Evolutionary conservation across 2,113 vertebrate species (phyloP).

Genomic region (Poecile atricapillus): DNA sequence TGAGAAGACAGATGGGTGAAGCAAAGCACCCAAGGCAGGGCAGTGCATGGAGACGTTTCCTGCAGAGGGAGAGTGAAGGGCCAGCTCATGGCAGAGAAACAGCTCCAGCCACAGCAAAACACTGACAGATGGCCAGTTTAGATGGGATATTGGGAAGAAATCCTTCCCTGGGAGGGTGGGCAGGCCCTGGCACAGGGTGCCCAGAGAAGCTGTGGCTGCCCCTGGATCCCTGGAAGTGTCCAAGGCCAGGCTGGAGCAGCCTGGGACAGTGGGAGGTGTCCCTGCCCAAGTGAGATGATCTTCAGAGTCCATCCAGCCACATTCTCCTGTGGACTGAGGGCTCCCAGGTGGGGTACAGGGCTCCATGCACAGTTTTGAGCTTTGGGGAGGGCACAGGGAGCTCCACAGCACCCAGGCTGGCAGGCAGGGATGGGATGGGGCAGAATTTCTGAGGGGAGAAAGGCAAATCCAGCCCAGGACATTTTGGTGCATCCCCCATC

Average conservation of each 20-base stretch:
- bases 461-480: neutral
- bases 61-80: fast-evolving
- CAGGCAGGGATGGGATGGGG: neutral
- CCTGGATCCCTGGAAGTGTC: neutral
- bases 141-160: neutral
- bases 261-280: neutral
- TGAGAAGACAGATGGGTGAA: neutral
- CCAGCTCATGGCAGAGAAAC: neutral
- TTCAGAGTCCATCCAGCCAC: neutral
- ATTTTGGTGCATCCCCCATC: neutral
- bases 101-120: neutral
- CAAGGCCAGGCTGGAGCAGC: fast-evolving
- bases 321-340: fast-evolving
- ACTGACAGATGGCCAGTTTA: neutral
- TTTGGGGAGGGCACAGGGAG: neutral
- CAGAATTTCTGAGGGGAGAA: neutral
- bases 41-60: neutral
- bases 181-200: neutral
- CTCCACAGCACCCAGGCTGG: neutral
- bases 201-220: neutral
- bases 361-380: fast-evolving
- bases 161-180: neutral
- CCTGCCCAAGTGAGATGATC: neutral
- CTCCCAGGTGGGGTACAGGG: neutral
- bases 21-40: neutral